Conservation (phyloP, 2,113 vertebrate genomes). For the Aepyceros melampus region DNA sequence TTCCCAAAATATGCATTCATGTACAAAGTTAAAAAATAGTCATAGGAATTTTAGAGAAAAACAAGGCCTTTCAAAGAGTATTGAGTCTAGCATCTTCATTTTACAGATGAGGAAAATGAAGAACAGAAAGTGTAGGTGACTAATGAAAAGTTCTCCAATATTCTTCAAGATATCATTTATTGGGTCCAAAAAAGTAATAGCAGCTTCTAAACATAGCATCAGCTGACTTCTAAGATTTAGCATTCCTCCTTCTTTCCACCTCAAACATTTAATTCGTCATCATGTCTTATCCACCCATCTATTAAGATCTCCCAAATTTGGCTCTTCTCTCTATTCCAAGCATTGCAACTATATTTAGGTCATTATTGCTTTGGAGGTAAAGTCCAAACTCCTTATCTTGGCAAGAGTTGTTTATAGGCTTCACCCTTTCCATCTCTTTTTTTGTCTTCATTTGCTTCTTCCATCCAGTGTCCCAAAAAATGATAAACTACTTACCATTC, state of each 20-base stretch:
- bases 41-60: neutral
- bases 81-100: neutral
- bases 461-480: neutral
- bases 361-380: neutral
- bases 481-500: neutral
- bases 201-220: neutral
- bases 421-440: neutral
- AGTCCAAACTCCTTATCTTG: neutral
- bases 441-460: neutral
- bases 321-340: neutral
- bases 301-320: neutral
- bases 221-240: neutral
- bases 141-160: neutral
- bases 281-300: neutral
- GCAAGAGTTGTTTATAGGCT: neutral
- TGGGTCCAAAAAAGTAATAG: neutral
- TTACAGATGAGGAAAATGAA: neutral
- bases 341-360: neutral
- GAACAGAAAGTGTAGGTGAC: neutral
- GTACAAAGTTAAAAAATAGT: neutral
- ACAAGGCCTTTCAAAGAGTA: neutral
- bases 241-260: neutral
- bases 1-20: neutral
- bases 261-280: neutral
- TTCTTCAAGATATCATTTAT: neutral